These are phyloP conservation scores for Cantharis flavilabris DNA, from an alignment of 2,888 invertebrate species.

Conservation along the genomic window DNA sequence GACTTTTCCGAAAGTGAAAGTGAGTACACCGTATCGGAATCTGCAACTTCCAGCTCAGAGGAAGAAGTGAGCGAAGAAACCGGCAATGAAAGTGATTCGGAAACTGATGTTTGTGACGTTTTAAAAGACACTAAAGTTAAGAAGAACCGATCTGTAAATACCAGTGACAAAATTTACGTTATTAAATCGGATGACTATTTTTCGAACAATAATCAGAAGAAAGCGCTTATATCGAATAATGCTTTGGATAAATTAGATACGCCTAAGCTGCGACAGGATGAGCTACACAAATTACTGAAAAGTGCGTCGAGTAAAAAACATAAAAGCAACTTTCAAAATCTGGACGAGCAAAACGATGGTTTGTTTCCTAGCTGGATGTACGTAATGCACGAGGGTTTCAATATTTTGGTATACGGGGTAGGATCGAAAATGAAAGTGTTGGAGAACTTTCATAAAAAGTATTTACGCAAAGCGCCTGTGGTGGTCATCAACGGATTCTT, in stretches of 20 bases:
- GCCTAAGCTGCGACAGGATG: conserved; percentile 70
- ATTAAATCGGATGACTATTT: conserved; percentile 74
- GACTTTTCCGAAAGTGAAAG: conserved; percentile 59
- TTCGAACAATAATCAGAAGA: conserved; percentile 64
- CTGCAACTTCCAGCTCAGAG: conserved; percentile 20
- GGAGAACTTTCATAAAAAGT: conserved; percentile 71
- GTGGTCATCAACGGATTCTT: conserved; percentile 91
- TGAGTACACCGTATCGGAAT: conserved; percentile 53
- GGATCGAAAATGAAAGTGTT: conserved; percentile 86
- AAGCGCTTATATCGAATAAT: conserved; percentile 76
- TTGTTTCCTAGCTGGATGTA: conserved; percentile 76
- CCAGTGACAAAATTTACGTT: conserved; percentile 52
- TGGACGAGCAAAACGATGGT: conserved; percentile 62
- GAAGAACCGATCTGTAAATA: conserved; percentile 47
- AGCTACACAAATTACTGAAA: conserved; percentile 63
- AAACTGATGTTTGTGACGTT: conserved; percentile 39
- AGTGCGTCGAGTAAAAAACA: conserved; percentile 63
- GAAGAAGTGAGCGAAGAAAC: conserved; percentile 29
- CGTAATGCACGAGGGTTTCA: conserved; percentile 79
- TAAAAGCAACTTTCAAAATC: conserved; percentile 59
- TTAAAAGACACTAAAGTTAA: conserved; percentile 40
- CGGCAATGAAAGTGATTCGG: conserved; percentile 45
- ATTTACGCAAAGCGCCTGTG: conserved; percentile 66
- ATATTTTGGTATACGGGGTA: conserved; percentile 83
- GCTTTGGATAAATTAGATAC: conserved; percentile 77